Evolutionary conservation across 2,797 vertebrate genomes (phyloP), one percentile per base, ranked within the genome.

Genomic region (Pelochelys cantorii): DNA sequence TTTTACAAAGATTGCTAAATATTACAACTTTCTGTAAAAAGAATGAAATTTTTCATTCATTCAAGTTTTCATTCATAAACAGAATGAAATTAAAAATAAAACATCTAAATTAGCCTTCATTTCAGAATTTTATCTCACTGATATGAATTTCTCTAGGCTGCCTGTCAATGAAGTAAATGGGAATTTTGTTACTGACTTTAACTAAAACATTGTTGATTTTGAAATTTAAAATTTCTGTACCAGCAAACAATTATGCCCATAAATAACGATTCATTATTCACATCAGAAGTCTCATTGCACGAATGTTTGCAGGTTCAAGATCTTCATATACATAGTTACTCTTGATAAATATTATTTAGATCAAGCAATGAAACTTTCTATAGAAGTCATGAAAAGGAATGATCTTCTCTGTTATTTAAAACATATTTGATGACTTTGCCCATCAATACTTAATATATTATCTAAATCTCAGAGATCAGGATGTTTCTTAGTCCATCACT

Each of bases 61-160:
- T 48, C 42, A 48, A 48, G 42, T 48, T 48, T 48, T 48, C 42
- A 48, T 48, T 48, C 42, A 48, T 48, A 48, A 94, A 96, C 79
- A 91, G 74, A 97, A 93, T 92, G 81, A 94, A 95, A 89, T 90
- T 92, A 93, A 93, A 96, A 96, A 87, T 8, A 89, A 95, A 93
- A 94, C 89, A 94, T 93, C 95, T 90, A 83, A 96, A 91, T 96
- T 87, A 77, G 17, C 91, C 86, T 95, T 93, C 80, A 93, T 96
- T 91, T 91, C 89, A 94, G 87, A 90, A 87, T 97, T 96, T 97
- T 86, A 92, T 94, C 52, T 37, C 75, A 81, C 37, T 91, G 87
- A 97, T 94, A 90, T 55, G 94, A 88, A 79, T 88, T 88, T 94
- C 71, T 92, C 57, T 53, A 86, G 77, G 90, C 56, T 86, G 52